These are phyloP conservation scores for Trogon surrucura DNA, from an alignment of 2,113 vertebrate species.

Conservation along the genomic window DNA sequence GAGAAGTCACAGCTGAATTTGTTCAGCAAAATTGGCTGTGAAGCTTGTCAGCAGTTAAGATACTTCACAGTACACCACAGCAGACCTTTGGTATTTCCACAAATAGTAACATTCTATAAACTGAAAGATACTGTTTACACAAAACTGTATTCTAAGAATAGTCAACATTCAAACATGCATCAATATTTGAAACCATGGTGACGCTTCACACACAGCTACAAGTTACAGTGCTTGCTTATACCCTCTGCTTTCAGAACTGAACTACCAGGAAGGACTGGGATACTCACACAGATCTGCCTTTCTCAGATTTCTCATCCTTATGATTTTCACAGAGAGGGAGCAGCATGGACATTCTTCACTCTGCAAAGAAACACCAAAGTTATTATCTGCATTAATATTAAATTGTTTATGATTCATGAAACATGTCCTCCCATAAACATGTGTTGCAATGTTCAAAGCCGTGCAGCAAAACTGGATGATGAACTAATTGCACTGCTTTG, in stretches of 20 bases:
- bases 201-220: background rate
- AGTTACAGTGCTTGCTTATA: background rate
- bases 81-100: background rate
- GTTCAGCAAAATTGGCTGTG: background rate
- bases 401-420: background rate
- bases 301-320: conserved; percentile 63
- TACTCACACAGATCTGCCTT: conserved; percentile 60
- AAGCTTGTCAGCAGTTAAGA: background rate
- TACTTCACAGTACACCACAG: background rate
- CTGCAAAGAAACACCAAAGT: background rate
- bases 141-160: background rate
- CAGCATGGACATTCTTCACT: conserved; percentile 47
- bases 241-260: background rate
- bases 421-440: accelerated
- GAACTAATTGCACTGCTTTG: background rate
- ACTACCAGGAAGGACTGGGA: background rate
- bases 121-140: background rate
- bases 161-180: background rate
- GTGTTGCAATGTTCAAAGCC: background rate
- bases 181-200: background rate
- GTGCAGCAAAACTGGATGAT: background rate
- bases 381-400: background rate
- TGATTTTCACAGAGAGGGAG: conserved; percentile 42
- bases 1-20: background rate
- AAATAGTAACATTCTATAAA: background rate